Conservation (phyloP, 2,797 vertebrate genomes). For the Synanceia verrucosa region DNA sequence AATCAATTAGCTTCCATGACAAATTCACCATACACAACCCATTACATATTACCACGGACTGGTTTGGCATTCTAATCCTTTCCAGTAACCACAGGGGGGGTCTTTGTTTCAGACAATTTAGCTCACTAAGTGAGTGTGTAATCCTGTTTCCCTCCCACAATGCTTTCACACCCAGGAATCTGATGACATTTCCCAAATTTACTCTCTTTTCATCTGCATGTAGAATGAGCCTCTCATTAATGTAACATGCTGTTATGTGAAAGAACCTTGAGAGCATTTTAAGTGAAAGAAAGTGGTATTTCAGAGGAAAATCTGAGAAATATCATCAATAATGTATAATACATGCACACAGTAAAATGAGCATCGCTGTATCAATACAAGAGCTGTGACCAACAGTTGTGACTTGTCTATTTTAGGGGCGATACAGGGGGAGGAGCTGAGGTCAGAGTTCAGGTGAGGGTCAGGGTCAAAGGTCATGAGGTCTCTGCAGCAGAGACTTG, state of each 20-base stretch:
- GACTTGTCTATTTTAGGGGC: constrained; percentile 26
- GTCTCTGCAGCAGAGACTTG: constrained; percentile 12
- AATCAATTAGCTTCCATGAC: constrained; percentile 36
- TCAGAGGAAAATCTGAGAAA: no score
- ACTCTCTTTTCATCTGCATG: neutral
- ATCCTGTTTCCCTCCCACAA: constrained; percentile 50
- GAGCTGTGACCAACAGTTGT: constrained; percentile 7
- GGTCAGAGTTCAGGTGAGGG: constrained; percentile 36
- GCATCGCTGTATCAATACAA: neutral
- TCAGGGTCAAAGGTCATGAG: constrained; percentile 25
- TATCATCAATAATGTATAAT: neutral
- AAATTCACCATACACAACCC: constrained; percentile 26
- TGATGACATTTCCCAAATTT: constrained; percentile 6
- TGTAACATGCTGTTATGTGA: no score
- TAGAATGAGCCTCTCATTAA: neutral
- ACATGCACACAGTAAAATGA: constrained; percentile 3
- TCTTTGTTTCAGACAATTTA: constrained; percentile 59
- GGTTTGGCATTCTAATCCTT: constrained; percentile 42
- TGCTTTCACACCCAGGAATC: constrained; percentile 21
- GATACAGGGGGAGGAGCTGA: neutral
- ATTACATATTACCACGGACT: constrained; percentile 16
- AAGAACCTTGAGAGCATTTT: no score
- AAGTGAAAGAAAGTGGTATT: no score
- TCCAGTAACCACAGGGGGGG: neutral
- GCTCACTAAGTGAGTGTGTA: constrained; percentile 60